Evolutionary conservation across 2,113 vertebrate species (phyloP).

Genomic region (Manacus vitellinus): DNA sequence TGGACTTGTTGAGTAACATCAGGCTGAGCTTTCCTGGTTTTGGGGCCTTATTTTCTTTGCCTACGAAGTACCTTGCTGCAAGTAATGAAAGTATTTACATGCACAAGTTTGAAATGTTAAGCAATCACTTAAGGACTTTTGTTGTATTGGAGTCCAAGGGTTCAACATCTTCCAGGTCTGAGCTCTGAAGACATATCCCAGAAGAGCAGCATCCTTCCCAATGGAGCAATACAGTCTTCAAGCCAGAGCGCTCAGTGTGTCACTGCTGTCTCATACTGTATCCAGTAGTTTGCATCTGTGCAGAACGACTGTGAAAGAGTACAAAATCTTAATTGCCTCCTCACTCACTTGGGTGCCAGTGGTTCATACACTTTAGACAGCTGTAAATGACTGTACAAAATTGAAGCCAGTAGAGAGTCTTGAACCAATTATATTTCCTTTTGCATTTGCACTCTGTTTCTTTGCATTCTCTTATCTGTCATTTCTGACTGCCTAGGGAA

Average conservation of each 20-base stretch:
- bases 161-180: not conserved
- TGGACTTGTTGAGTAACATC: not conserved
- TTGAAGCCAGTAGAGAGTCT: slow-evolving; percentile 33
- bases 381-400: slow-evolving; percentile 45
- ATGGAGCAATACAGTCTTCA: rapidly evolving
- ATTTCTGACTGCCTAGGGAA: not conserved
- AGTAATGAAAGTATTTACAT: not conserved
- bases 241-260: not conserved
- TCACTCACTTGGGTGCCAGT: slow-evolving; percentile 40
- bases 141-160: not conserved
- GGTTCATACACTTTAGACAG: slow-evolving; percentile 25
- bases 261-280: rapidly evolving
- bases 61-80: not conserved
- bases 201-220: not conserved
- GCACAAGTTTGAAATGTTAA: not conserved
- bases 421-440: slow-evolving; percentile 50
- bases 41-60: not conserved
- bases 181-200: not conserved
- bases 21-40: not conserved
- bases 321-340: slow-evolving; percentile 33
- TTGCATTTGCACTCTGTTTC: not conserved
- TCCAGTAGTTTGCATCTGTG: not conserved
- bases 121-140: not conserved
- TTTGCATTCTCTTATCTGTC: slow-evolving; percentile 11
- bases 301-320: not conserved